Evolutionary conservation across 2,797 vertebrate genomes (phyloP), one percentile per base, ranked within the genome.

Genomic region (Scyliorhinus canicula): DNA sequence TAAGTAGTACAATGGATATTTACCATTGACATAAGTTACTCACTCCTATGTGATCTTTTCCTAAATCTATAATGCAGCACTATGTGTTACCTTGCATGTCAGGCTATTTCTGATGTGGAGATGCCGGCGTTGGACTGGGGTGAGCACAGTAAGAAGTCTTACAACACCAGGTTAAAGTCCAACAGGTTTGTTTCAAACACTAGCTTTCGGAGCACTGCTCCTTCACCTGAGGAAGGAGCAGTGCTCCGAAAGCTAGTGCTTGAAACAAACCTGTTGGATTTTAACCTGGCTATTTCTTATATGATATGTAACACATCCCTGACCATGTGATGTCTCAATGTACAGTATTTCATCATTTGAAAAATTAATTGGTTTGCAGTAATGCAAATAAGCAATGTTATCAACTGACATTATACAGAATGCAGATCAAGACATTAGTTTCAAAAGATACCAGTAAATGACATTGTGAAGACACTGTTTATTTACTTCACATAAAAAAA

Each of bases 331-430:
- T 21, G 35, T 88, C 14, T 14, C 55, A 60, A 90, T 14, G 35
- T 90, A 60, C 55, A n/a, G 19, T 60, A 60, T 90, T 90, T 40
- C n/a, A 91, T 11, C 88, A 65, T 94, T 74, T 94, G 47, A 28
- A 93, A 93, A 93, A 35, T 47, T 52, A 67, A 94, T 94, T 94
- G 50, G 2, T 71, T 16, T 94, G 21, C 67, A 50, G 52, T 94
- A 35, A 19, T 94, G 44, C 50, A 71, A 74, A n/a, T 74, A 71
- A 52, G 24, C 47, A 44, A 69, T 21, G 67, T 60, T 35, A 74
- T n/a, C 47, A 14, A 19, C 28, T n/a, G 47, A 94, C 28, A 71
- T 71, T 69, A 52, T 26, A 69, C 24, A 12, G 3, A 67, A 69
- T 94, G 50, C 47, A 52, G 4, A 21, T 21, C 60, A 94, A 71